A percentile compares a stretch with the other conserved stretches of the same genome.
Evolutionary conservation across 1,140 invertebrate genomes (phyloP).

Genomic region (Diprion similis): DNA sequence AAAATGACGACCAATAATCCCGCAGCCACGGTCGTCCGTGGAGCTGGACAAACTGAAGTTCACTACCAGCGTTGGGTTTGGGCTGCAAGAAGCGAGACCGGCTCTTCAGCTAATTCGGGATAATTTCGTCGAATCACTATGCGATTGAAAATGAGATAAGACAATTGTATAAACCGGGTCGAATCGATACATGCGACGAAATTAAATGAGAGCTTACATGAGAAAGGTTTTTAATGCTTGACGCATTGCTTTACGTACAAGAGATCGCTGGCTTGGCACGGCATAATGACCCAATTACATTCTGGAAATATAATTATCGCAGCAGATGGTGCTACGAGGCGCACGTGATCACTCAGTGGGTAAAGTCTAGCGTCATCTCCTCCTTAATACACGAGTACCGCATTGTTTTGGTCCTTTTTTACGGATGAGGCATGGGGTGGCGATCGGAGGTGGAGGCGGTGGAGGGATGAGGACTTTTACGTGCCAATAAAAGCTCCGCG

Average conservation of each 20-base stretch:
- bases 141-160: too few species aligned
- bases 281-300: background rate
- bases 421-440: background rate
- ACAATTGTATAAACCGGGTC: too few species aligned
- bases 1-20: slow-evolving; percentile 10
- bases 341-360: background rate
- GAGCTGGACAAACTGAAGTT: background rate
- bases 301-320: background rate
- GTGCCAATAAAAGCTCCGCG: background rate
- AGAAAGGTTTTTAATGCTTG: background rate
- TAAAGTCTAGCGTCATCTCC: background rate
- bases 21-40: too few species aligned
- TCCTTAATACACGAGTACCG: too few species aligned
- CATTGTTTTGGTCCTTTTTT: too few species aligned
- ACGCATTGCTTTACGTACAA: too few species aligned
- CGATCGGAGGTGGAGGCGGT: too few species aligned
- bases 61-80: background rate
- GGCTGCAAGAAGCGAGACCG: too few species aligned
- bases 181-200: background rate
- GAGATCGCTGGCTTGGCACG: background rate
- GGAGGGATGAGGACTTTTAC: background rate
- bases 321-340: too few species aligned
- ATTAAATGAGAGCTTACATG: background rate
- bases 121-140: too few species aligned
- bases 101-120: too few species aligned